phyloP scores from a whole-genome alignment of 2,113 vertebrate species.

The Phalacrocorax aristotelis region DNA sequence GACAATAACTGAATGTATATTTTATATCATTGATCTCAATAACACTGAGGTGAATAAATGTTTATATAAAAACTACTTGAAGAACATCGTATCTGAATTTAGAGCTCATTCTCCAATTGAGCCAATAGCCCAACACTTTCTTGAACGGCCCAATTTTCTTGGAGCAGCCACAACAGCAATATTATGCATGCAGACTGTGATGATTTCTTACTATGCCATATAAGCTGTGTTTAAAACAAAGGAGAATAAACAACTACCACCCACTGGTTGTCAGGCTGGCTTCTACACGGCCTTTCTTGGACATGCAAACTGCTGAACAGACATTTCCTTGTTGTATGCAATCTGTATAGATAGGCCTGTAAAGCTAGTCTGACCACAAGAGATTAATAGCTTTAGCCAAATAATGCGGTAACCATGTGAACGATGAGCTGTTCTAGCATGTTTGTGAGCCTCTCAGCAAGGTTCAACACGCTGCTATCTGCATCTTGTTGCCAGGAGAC shows the following conservation, averaged over 20 bases:
- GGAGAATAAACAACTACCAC: constrained; percentile 21
- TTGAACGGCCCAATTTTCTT: not conserved
- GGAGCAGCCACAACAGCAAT: not conserved
- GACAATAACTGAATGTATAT: not conserved
- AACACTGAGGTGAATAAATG: not conserved
- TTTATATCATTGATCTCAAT: not conserved
- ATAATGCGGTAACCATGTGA: constrained; percentile 80
- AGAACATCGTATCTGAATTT: not conserved
- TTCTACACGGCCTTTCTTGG: constrained; percentile 34
- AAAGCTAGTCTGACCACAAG: constrained; percentile 75
- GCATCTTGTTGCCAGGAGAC: constrained; percentile 80
- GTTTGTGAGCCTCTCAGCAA: constrained; percentile 76
- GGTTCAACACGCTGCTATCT: constrained; percentile 76
- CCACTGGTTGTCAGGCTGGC: constrained; percentile 50
- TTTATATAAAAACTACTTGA: not conserved
- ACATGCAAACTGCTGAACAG: constrained; percentile 69
- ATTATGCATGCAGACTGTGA: not conserved
- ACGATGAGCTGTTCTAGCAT: constrained; percentile 72
- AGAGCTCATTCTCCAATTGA: not conserved
- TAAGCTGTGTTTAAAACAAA: constrained; percentile 2
- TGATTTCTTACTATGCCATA: not conserved
- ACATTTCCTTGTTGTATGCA: constrained; percentile 69
- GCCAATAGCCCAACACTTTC: not conserved
- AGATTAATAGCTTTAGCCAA: constrained; percentile 81
- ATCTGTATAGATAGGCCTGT: constrained; percentile 71